Conservation (phyloP, 2,888 invertebrate genomes). For the Sicus ferrugineus region DNA sequence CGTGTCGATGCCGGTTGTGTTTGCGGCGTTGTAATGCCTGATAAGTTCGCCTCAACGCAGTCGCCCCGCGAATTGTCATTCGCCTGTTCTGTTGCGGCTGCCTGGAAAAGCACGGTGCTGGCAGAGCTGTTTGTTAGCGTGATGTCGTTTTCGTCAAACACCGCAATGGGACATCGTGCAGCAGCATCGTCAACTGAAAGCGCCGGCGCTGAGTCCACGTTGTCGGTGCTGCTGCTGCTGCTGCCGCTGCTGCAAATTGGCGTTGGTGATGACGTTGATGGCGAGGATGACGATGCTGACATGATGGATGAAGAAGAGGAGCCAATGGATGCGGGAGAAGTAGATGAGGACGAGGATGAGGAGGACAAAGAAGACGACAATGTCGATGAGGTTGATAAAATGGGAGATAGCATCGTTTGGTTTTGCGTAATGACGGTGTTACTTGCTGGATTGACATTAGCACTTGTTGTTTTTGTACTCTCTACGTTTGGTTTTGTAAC, state of each 20-base stretch:
- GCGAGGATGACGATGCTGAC: conserved; percentile 37
- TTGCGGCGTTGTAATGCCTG: conserved; percentile 18
- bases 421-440: conserved; percentile 30
- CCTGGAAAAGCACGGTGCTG: conserved; percentile 39
- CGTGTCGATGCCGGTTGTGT: conserved; percentile 55
- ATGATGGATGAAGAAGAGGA: conserved; percentile 43
- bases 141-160: conserved; percentile 58
- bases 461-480: conserved; percentile 25
- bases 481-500: conserved; percentile 20
- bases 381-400: conserved; percentile 36
- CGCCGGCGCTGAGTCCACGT: conserved; percentile 21
- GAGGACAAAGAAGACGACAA: conserved; percentile 42
- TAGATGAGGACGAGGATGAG: conserved; percentile 44
- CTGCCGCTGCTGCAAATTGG: conserved; percentile 24
- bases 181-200: not conserved
- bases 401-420: conserved; percentile 33
- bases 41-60: conserved; percentile 24
- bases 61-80: conserved; percentile 32
- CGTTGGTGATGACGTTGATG: conserved; percentile 41
- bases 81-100: conserved; percentile 41
- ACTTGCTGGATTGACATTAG: not conserved
- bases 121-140: conserved; percentile 56
- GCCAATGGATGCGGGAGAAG: conserved; percentile 46
- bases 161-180: conserved; percentile 52
- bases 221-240: conserved; percentile 27